phyloP scores from a whole-genome alignment of 2,888 invertebrate species.

The Mycalesis mineus region DNA sequence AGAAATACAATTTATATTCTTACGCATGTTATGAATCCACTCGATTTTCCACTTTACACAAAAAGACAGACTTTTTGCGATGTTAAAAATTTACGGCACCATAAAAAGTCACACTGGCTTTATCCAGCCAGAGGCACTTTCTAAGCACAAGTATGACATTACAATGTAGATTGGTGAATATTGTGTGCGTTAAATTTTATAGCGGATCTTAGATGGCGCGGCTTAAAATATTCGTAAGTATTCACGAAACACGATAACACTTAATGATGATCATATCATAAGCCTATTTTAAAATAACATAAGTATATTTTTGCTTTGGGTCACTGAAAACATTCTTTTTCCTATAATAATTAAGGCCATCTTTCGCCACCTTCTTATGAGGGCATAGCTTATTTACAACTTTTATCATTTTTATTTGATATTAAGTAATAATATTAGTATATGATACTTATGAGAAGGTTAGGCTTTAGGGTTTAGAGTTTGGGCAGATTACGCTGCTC shows the following conservation, averaged over 20 bases:
- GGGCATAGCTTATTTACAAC: no score
- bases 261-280: background rate
- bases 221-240: slow-evolving; percentile 17
- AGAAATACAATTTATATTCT: slow-evolving; percentile 2
- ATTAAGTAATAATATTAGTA: no score
- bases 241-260: background rate
- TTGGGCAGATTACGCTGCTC: no score
- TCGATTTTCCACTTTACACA: background rate
- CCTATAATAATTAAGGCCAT: no score
- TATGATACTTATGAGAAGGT: no score
- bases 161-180: slow-evolving; percentile 48
- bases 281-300: no score
- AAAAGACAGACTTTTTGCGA: slow-evolving; percentile 59
- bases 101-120: slow-evolving; percentile 61
- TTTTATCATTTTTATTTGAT: no score
- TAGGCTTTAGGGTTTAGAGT: no score
- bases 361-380: no score
- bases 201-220: slow-evolving; percentile 25
- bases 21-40: slow-evolving; percentile 5
- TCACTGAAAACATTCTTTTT: no score
- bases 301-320: no score
- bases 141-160: slow-evolving; percentile 38
- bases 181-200: slow-evolving; percentile 35
- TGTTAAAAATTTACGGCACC: slow-evolving; percentile 71
- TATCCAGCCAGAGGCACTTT: slow-evolving; percentile 51